Percentiles rank a stretch among this genome's conserved stretches.
Evolutionary conservation across 2,113 vertebrate genomes (phyloP).

Genomic region (Caloenas nicobarica): DNA sequence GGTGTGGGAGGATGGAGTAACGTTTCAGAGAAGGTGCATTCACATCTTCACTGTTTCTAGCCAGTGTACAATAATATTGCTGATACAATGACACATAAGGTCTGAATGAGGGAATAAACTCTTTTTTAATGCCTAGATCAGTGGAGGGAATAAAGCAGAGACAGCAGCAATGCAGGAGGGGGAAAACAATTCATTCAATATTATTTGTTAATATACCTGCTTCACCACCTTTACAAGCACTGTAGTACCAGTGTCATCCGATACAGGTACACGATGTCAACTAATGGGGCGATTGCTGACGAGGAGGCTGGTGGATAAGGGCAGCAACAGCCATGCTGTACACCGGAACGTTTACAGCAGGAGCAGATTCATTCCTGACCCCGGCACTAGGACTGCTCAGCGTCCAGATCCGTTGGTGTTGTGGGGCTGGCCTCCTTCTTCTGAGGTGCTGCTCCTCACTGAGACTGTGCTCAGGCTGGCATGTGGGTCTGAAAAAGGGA

Average conservation of each 20-base stretch:
- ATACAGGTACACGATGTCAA: not conserved
- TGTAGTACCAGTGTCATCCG: not conserved
- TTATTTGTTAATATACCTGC: not conserved
- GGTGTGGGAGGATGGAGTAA: not conserved
- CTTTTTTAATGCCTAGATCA: not conserved
- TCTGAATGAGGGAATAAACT: not conserved
- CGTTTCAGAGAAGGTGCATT: not conserved
- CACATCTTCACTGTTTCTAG: not conserved
- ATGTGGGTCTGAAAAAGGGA: not conserved
- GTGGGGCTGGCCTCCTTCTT: not conserved
- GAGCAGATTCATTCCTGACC: not conserved
- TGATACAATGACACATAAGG: not conserved
- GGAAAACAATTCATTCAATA: not conserved
- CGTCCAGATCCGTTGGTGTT: not conserved
- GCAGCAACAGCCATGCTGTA: not conserved
- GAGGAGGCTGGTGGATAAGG: not conserved
- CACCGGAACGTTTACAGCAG: not conserved
- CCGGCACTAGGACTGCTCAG: not conserved
- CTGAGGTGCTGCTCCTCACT: not conserved
- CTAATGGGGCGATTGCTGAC: accelerated
- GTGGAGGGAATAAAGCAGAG: not conserved
- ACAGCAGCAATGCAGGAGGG: not conserved
- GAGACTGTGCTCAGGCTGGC: accelerated
- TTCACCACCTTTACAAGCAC: not conserved
- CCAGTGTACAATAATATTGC: not conserved